phyloP scores from a whole-genome alignment of 2,797 vertebrate species.

The Silurus aristotelis region DNA sequence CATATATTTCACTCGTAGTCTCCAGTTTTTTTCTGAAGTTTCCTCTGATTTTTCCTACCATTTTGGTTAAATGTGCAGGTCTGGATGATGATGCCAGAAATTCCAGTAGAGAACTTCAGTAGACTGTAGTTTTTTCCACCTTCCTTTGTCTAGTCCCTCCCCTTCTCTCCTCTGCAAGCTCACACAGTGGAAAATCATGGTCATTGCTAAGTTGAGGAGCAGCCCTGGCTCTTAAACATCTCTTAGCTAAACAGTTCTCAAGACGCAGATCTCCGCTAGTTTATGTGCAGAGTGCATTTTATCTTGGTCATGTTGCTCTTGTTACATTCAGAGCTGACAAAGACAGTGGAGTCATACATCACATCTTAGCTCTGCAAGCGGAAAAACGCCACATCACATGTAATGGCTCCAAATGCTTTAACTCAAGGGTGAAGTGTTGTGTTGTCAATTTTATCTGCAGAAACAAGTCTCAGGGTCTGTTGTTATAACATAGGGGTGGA shows the following conservation, averaged over 20 bases:
- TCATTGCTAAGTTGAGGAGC: conserved; percentile 64
- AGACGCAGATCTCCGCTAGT: neutral
- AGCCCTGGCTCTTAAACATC: conserved; percentile 47
- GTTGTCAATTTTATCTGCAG: conserved; percentile 27
- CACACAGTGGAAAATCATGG: conserved; percentile 75
- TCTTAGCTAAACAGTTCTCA: conserved; percentile 28
- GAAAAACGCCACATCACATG: neutral
- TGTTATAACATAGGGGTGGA: conserved; percentile 45
- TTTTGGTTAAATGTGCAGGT: conserved; percentile 66
- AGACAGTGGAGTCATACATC: neutral
- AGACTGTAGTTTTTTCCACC: conserved; percentile 64
- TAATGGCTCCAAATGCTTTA: neutral
- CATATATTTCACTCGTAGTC: neutral
- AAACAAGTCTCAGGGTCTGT: conserved; percentile 27
- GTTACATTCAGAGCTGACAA: conserved; percentile 1
- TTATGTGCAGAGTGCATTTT: conserved; percentile 6
- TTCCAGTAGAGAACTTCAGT: conserved; percentile 75
- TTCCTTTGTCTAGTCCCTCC: conserved; percentile 76
- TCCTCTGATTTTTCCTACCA: conserved; percentile 50
- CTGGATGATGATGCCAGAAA: conserved; percentile 74
- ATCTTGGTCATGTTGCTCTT: conserved; percentile 11
- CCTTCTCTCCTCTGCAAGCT: conserved; percentile 58
- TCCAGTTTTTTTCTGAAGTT: conserved; percentile 18
- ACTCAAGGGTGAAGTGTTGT: conserved; percentile 32
- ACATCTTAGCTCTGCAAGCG: neutral